phyloP scores from a whole-genome alignment of 2,797 vertebrate species.

The Myripristis jacobus region DNA sequence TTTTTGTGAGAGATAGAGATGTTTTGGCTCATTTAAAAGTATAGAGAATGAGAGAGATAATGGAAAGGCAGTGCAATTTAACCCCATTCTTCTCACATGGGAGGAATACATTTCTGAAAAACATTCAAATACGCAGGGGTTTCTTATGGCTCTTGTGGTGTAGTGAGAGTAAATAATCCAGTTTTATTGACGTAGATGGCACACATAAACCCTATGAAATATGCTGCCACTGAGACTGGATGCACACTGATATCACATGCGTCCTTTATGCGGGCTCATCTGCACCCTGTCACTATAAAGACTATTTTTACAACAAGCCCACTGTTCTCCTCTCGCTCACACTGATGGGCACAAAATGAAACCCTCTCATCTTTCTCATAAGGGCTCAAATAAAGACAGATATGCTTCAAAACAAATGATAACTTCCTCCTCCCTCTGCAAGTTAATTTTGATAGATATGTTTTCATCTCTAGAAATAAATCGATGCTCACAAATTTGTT shows the following conservation, averaged over 20 bases:
- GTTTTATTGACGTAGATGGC: not conserved
- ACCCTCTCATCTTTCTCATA: not conserved
- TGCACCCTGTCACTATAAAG: slow-evolving; percentile 47
- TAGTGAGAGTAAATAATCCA: slow-evolving; percentile 6
- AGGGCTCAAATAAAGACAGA: slow-evolving; percentile 13
- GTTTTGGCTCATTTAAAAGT: not conserved
- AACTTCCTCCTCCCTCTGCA: slow-evolving; percentile 15
- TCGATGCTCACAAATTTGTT: not conserved
- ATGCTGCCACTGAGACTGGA: slow-evolving; percentile 6
- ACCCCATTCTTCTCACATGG: not conserved
- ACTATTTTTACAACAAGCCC: slow-evolving; percentile 1
- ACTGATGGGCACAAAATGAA: slow-evolving; percentile 1
- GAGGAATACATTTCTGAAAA: no score
- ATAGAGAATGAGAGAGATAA: slow-evolving; percentile 1
- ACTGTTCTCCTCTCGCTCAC: slow-evolving; percentile 52
- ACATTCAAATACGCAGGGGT: no score
- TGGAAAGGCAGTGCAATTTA: not conserved
- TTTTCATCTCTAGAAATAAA: slow-evolving; percentile 8
- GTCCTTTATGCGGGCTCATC: slow-evolving; percentile 24
- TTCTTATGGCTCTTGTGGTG: no score
- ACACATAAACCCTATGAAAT: not conserved
- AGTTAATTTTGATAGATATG: slow-evolving; percentile 5
- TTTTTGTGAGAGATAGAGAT: no score
- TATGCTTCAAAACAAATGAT: slow-evolving; percentile 25
- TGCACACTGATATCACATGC: slow-evolving; percentile 5